Conservation (phyloP, 2,797 vertebrate species). For the Notamacropus eugenii region DNA sequence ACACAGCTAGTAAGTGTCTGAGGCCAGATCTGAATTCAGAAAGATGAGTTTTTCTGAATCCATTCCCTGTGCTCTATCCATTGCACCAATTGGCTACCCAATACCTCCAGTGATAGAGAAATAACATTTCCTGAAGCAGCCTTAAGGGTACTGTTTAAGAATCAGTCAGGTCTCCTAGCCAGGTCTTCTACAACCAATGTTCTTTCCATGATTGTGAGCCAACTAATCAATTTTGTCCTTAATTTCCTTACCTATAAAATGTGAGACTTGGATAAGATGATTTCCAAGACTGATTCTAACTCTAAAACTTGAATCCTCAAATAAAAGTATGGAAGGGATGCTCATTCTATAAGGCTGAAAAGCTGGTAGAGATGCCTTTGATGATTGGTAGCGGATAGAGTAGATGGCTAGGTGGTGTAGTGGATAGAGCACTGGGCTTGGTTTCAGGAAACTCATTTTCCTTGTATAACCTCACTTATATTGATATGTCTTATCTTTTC, state of each 20-base stretch:
- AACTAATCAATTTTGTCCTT: background rate
- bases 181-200: background rate
- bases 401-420: too few relatives aligned
- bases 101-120: background rate
- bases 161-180: background rate
- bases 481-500: background rate
- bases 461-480: background rate
- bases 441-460: background rate
- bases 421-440: background rate
- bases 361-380: too few relatives aligned
- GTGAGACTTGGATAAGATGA: background rate
- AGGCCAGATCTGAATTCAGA: background rate
- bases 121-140: background rate
- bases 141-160: background rate
- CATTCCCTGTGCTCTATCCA: background rate
- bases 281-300: too few relatives aligned
- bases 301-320: too few relatives aligned
- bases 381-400: too few relatives aligned
- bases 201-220: background rate
- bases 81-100: background rate
- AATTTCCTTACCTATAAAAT: background rate
- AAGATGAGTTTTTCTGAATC: background rate
- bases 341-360: too few relatives aligned
- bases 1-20: background rate
- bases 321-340: too few relatives aligned